These are phyloP conservation scores for Zoroaster sp. DNA, from an alignment of 53 echinoderm and acorn worm species.

Conservation along the genomic window DNA sequence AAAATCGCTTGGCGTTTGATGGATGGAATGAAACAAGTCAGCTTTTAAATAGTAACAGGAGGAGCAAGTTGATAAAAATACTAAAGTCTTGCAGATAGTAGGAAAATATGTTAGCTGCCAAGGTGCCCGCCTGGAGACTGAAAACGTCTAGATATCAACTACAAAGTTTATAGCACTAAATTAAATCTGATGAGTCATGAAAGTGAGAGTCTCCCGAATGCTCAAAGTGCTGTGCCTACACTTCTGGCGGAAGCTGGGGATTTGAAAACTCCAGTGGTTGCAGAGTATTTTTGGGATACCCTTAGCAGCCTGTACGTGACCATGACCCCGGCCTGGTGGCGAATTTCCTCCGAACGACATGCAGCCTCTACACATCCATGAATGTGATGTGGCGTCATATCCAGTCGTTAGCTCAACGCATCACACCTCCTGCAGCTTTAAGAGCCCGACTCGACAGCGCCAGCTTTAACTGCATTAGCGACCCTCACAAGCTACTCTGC, in stretches of 20 bases:
- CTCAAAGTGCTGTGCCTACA: slow-evolving; percentile 69
- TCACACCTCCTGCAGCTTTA: neutral
- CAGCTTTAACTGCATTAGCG: neutral
- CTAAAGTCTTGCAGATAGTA: neutral
- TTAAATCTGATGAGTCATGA: slow-evolving; percentile 55
- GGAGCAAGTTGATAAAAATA: neutral
- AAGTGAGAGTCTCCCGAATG: slow-evolving; percentile 56
- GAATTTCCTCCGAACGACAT: slow-evolving; percentile 71
- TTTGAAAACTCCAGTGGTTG: slow-evolving; percentile 82
- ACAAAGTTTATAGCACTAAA: slow-evolving; percentile 70
- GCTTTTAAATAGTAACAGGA: neutral
- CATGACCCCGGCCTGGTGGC: slow-evolving; percentile 87
- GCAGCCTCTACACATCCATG: slow-evolving; percentile 50
- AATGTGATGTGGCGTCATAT: slow-evolving; percentile 40
- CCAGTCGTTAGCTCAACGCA: slow-evolving; percentile 15
- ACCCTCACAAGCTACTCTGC: slow-evolving; percentile 58
- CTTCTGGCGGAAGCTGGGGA: slow-evolving; percentile 90
- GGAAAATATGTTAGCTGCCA: neutral
- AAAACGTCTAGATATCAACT: slow-evolving; percentile 54
- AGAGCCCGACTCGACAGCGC: neutral
- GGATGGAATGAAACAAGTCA: neutral
- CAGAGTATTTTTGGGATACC: slow-evolving; percentile 65
- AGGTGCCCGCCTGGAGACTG: slow-evolving; percentile 2
- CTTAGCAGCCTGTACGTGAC: slow-evolving; percentile 72
- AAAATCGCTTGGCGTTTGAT: neutral